These are phyloP conservation scores for Drosophila carrolli DNA, from an alignment of 1,140 invertebrate genomes.

Conservation along the genomic window DNA sequence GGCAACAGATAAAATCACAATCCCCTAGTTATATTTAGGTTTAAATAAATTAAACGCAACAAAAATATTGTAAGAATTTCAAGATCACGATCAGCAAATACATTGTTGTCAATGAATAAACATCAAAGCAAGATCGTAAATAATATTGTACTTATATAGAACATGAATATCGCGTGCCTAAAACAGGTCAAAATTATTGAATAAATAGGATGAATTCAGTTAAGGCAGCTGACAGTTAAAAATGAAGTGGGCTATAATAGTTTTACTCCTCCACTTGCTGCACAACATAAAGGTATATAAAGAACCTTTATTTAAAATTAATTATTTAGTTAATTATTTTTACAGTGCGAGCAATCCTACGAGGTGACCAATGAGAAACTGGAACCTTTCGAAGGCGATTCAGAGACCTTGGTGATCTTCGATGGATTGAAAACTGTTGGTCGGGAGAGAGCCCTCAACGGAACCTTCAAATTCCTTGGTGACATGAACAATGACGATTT, in stretches of 20 bases:
- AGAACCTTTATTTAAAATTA: background rate
- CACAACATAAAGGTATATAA: slow-evolving; percentile 42
- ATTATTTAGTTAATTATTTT: background rate
- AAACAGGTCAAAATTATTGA: background rate
- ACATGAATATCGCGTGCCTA: slow-evolving; percentile 58
- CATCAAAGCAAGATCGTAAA: slow-evolving; percentile 20
- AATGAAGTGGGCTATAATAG: slow-evolving; percentile 49
- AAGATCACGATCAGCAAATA: slow-evolving; percentile 31
- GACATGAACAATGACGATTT: slow-evolving; percentile 75
- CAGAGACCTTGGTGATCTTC: slow-evolving; percentile 64
- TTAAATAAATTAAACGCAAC: background rate
- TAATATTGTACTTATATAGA: slow-evolving; percentile 1
- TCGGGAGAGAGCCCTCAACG: slow-evolving; percentile 65
- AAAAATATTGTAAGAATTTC: background rate
- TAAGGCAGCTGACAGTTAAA: slow-evolving; percentile 13
- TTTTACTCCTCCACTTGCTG: slow-evolving; percentile 37
- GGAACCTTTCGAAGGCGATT: slow-evolving; percentile 69
- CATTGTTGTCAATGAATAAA: slow-evolving; percentile 47
- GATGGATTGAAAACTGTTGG: slow-evolving; percentile 56
- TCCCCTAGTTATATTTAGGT: background rate
- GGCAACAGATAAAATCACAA: background rate
- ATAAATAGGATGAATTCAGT: slow-evolving; percentile 52
- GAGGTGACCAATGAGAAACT: slow-evolving; percentile 69
- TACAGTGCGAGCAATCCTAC: slow-evolving; percentile 69
- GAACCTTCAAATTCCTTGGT: slow-evolving; percentile 58